Conservation (phyloP, 2,797 vertebrate genomes). For the Rhinogobio ventralis region DNA sequence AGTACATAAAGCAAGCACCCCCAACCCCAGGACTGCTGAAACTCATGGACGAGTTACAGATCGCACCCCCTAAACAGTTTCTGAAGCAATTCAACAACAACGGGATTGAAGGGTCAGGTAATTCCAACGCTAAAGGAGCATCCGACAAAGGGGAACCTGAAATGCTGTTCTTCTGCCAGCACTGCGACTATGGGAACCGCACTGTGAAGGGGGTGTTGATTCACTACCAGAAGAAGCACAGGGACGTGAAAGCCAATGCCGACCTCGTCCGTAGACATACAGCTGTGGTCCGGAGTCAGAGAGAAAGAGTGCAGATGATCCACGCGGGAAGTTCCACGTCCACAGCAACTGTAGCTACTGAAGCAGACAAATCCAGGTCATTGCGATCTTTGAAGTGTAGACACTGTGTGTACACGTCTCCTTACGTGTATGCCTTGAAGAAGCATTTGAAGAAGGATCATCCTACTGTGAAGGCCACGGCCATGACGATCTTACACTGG, state of each 20-base stretch:
- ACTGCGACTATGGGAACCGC: conserved; percentile 97
- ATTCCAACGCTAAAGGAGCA: conserved; percentile 74
- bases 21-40: conserved; percentile 92
- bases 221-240: conserved; percentile 98
- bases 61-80: conserved; percentile 84
- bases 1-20: conserved; percentile 96
- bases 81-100: conserved; percentile 87
- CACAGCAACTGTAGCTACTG: conserved; percentile 66
- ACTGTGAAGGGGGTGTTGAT: conserved; percentile 98
- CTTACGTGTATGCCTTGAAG: conserved; percentile 95
- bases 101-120: conserved; percentile 77
- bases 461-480: conserved; percentile 93
- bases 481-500: conserved; percentile 96
- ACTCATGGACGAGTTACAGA: conserved; percentile 89
- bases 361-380: conserved; percentile 81
- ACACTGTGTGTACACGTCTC: conserved; percentile 93
- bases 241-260: conserved; percentile 94
- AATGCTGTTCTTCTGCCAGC: conserved; percentile 96
- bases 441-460: conserved; percentile 99
- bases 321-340: conserved; percentile 75
- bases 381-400: conserved; percentile 94
- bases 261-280: conserved; percentile 97
- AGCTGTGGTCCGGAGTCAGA: conserved; percentile 94
- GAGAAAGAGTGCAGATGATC: conserved; percentile 91
- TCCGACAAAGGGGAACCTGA: conserved; percentile 86